Evolutionary conservation across 1,140 invertebrate genomes (phyloP), one percentile per base, ranked within the genome.

Genomic region (Wiebesia pumilae): DNA sequence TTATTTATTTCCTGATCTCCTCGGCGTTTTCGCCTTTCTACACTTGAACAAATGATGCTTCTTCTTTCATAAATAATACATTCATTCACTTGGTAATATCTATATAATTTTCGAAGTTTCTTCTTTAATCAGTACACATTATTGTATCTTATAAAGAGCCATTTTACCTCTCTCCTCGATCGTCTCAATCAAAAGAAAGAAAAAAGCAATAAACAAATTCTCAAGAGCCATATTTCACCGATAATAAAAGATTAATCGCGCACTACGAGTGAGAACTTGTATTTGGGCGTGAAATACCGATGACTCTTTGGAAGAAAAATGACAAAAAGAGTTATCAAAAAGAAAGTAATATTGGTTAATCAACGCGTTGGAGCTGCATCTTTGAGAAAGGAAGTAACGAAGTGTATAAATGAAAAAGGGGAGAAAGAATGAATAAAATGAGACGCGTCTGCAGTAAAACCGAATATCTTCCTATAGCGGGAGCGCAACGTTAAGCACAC

Each of bases 401-500:
- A 58, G 35, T 65, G 21, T 21, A 79, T 21, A 40, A 43, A 65
- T n/a, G n/a, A n/a, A 38, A 65, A 81, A 62, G 38, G 16, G 38
- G 30, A 24, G n/a, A 30, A 73, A 24, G 38, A 19, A 73, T 4
- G 16, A 73, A 40, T 6, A 19, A 73, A 40, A 73, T 19, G 7
- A 73, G 7, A 40, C 19, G 71, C 38, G 35, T 33, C 71, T 33
- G 33, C 58, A 40, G 19, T 73, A 21, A n/a, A 6, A 12, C 73
- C 40, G 73, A 43, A 77, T 47, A 47, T 77, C 38, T n/a, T 38
- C 35, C 14, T 21, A 4, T 38, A 38, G 33, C 16, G 21, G 1
- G 19, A 14, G 19, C 24, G 21, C 7, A 47, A 83, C 84, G 82
- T 88, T 89, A 83, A 88, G 87, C 84, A 89, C 87, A 89, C 87